Percentiles rank a stretch among this genome's conserved stretches.
Conservation (phyloP, 2,113 vertebrate species). For the Brachyhypopomus occidentalis region DNA sequence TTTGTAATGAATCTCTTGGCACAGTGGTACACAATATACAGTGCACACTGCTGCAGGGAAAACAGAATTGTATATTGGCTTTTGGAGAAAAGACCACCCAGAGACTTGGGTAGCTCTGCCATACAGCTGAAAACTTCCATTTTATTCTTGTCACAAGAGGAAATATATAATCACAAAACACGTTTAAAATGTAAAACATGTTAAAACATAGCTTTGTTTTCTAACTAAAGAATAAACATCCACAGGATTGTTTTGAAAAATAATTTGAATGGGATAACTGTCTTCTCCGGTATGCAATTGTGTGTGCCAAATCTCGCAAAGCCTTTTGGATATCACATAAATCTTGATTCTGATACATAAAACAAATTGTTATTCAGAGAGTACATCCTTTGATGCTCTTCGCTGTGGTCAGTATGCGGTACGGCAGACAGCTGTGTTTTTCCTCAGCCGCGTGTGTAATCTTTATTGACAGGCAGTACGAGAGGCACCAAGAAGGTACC, state of each 20-base stretch:
- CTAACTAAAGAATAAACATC: neutral
- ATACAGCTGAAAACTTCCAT: no score
- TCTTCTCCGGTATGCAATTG: neutral
- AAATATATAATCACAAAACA: no score
- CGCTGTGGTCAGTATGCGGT: neutral
- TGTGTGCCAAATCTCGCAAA: neutral
- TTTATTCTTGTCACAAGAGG: no score
- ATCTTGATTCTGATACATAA: neutral
- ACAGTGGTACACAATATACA: neutral
- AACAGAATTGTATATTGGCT: no score
- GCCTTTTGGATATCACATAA: neutral
- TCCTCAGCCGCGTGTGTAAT: neutral
- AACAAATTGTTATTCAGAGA: neutral
- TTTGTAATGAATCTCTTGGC: neutral
- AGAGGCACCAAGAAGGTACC: neutral
- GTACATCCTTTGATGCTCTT: neutral
- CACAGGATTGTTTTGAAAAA: neutral
- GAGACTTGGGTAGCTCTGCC: neutral
- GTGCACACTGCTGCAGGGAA: neutral
- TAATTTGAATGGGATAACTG: neutral
- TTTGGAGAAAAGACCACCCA: neutral
- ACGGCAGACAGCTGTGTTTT: neutral
- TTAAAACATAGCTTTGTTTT: no score
- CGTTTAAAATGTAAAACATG: no score
- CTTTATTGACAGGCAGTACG: conserved; percentile 7